Evolutionary conservation across 2,113 vertebrate species (phyloP).

Genomic region (Leptodactylus fuscus): DNA sequence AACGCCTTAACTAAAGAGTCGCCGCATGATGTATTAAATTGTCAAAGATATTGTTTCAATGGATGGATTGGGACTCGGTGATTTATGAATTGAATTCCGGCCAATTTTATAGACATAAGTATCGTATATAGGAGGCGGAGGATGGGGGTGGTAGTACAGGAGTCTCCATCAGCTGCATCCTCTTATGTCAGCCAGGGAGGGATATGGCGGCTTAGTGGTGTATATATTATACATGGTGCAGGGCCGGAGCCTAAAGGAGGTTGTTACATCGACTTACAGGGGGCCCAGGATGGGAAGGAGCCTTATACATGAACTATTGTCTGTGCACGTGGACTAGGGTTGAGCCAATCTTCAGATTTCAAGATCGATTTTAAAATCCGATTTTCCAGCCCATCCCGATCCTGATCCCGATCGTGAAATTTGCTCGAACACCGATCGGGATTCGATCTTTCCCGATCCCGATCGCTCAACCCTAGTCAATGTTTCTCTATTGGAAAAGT

Average conservation of each 20-base stretch:
- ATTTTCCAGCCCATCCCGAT: too few species aligned
- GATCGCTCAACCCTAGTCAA: too few species aligned
- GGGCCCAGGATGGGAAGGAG: neutral
- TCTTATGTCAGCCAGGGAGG: neutral
- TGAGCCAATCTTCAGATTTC: too few species aligned
- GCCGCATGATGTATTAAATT: conserved; percentile 69
- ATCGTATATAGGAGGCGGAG: neutral
- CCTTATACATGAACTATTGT: too few species aligned
- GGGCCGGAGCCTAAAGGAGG: neutral
- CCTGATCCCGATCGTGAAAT: too few species aligned
- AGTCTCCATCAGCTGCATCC: neutral
- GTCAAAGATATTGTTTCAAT: conserved; percentile 69
- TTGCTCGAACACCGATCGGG: too few species aligned
- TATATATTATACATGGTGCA: neutral
- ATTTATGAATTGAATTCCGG: conserved; percentile 56
- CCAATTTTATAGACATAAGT: neutral
- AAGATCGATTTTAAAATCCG: too few species aligned
- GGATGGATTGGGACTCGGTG: conserved; percentile 63
- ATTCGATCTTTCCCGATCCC: too few species aligned
- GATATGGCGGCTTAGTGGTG: neutral
- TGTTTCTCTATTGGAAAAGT: too few species aligned
- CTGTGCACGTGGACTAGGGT: too few species aligned
- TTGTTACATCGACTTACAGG: neutral
- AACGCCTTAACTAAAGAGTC: conserved; percentile 75
- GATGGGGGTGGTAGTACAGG: neutral